Evolutionary conservation across 1,140 invertebrate species (phyloP), one percentile per base, ranked within the genome.

Genomic region (Hermetia illucens): DNA sequence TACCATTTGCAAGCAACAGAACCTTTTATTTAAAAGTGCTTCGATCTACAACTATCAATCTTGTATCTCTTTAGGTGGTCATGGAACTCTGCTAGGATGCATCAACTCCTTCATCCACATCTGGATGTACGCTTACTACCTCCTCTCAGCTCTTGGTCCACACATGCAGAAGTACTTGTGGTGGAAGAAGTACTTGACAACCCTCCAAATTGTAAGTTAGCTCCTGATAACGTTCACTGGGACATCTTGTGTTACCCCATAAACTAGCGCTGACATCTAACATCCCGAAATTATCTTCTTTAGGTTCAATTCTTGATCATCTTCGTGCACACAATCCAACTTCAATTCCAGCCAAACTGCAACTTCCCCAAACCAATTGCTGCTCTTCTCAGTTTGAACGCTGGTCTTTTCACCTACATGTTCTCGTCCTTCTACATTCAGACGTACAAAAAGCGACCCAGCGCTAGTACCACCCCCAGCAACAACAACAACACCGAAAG

Each of bases 151-250:
- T 0, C 62, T 89, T 42, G 85, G 86, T 18, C 85, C 86, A 2
- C 62, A 73, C 17, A 74, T 85, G 53, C 81, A 86, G 54, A 83
- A 84, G 51, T 86, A 84, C 55, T 63, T 92, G 3, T 92, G 87
- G 86, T 93, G 88, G 86, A 93, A 93, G 61, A 86, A 77, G 51
- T 80, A 93, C 52, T 70, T 93, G 8, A 93, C 89, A 1, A 71
- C 67, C 16, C 63, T 90, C 43, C 89, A 93, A 65, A 68, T 91
- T 61, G 74, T 88, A 54, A 69, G 67, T 65, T 39, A n/a, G 8
- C 10, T 35, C n/a, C n/a, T n/a, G n/a, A n/a, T n/a, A n/a, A n/a
- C n/a, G n/a, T n/a, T n/a, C n/a, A n/a, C n/a, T n/a, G n/a, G n/a
- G n/a, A n/a, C n/a, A n/a, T n/a, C n/a, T n/a, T n/a, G n/a, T n/a